Base-by-base conservation (phyloP, 2,113 vertebrate genomes). In the Potamarius usumacintae region DNA sequence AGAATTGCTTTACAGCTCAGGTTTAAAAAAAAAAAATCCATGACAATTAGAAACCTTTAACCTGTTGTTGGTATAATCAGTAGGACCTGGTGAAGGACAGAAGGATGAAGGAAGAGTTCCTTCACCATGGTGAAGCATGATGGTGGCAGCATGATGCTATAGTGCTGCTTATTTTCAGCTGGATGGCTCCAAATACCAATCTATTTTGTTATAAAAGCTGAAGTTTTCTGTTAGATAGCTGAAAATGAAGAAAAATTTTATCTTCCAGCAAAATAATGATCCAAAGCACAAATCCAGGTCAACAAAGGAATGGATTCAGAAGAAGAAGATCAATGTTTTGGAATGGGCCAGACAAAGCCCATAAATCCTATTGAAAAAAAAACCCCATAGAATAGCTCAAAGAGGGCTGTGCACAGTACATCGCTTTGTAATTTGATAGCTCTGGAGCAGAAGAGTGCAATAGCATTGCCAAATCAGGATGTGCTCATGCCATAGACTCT, bases 41-140 rank as follows among this genome's bases (percentile, higher is more conserved):
- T 81, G 14, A 57, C 79, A 83, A 52, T 52, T 83, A 83, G 60
- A n/a, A 48, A 22, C n/a, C 55, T 27, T 67, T 84, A 84, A 30
- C 30, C 18, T 57, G n/a, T 34, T 57, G 65, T 42, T 84, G 48
- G n/a, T 42, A 72, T 72, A 72, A 57, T 72, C 52, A 57, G 57
- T 84, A 58, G 17, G 52, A 15, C 17, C 9, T 25, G 25, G 15
- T 84, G 27, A 84, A 72, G 53, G 67, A 84, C 57, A 25, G 30
- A 42, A 81, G 30, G 55, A 62, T 62, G 30, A 34, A 67, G 34
- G 53, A 20, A 53, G 22, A 11, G 5, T 55, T 84, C 15, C 22
- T n/a, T n/a, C 11, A 30, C n/a, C n/a, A 42, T 3, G 34, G 17
- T 71, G 34, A 72, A 72, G 71, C 17, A 42, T 72, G 34, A 20